Base-by-base conservation (phyloP, 2,797 vertebrate genomes). In the Nannoperca obscura region DNA sequence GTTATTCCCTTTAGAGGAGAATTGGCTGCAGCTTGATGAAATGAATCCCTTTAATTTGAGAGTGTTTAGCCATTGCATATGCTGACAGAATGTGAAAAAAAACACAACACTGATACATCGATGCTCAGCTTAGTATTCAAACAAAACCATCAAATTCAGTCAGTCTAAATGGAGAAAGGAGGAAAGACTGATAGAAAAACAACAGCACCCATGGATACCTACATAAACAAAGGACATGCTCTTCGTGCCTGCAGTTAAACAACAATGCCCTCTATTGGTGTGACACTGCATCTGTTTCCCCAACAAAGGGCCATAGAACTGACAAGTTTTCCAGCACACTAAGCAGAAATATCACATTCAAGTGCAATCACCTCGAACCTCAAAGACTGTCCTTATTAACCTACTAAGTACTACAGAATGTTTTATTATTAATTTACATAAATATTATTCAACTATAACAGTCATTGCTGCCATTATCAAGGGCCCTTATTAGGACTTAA, bases 211-310 rank as follows among this genome's bases (percentile, higher is more conserved):
- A 66, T 82, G 81, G 80, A 84, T 70, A 83, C 86, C 71, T 58
- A 58, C 55, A 79, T 89, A 92, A 92, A 95, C 91, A 91, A 94
- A 91, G 89, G 80, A 27, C 30, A 14, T 44, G 72, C 67, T 71
- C 54, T 52, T 27, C 34, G 30, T 24, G 74, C 88, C 87, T 92
- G 94, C 80, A 87, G 89, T 94, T 94, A 89, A 95, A 87, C 95
- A 94, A 95, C 94, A 96, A 92, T 95, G 94, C 95, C 96, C 95
- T 95, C 96, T 96, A 84, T 95, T 95, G 96, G 96, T 80, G 62
- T 32, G 53, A 83, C 32, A 5, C 58, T 5, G 88, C 40, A 88
- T 75, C 67, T 65, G 81, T 85, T 75, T 49, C 65, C 47, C 53
- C 53, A 85, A 90, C 91, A 90, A 88, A 91, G 88, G 88, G 76